Conservation (phyloP, 1,140 invertebrate genomes). For the Papilio aristodemus region DNA sequence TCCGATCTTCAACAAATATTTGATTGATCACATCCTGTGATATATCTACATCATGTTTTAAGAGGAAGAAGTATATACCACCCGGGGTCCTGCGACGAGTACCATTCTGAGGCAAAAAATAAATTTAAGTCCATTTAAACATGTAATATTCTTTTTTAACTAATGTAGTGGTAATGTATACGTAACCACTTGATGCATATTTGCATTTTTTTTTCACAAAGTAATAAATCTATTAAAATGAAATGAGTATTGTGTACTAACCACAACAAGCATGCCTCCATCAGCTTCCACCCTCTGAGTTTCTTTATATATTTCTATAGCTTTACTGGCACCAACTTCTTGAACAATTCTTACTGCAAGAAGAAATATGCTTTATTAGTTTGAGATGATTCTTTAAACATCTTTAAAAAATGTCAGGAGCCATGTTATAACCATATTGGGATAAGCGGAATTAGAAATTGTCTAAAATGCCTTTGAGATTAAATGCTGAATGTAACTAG, state of each 20-base stretch:
- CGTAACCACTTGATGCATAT: no score
- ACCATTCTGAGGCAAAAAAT: constrained; percentile 86
- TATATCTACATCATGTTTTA: constrained; percentile 87
- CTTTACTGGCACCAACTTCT: constrained; percentile 86
- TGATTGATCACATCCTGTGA: constrained; percentile 84
- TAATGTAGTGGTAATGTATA: no score
- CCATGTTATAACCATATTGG: no score
- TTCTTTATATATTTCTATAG: constrained; percentile 88
- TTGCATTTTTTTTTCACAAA: not conserved
- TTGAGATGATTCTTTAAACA: not conserved
- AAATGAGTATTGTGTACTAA: constrained; percentile 53
- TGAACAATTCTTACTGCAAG: constrained; percentile 86
- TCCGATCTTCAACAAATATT: constrained; percentile 87
- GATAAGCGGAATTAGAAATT: no score
- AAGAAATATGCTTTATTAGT: constrained; percentile 35
- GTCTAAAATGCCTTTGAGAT: no score
- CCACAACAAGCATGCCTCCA: constrained; percentile 91
- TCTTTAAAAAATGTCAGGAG: no score
- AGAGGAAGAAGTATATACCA: constrained; percentile 89
- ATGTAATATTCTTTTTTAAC: constrained; percentile 15
- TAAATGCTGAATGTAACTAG: no score
- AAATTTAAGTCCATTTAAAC: no score
- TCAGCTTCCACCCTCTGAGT: constrained; percentile 89
- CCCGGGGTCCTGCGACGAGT: constrained; percentile 90
- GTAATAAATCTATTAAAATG: not conserved